Evolutionary conservation across 2,113 vertebrate species (phyloP).

Genomic region (Plecturocebus donacophilus): DNA sequence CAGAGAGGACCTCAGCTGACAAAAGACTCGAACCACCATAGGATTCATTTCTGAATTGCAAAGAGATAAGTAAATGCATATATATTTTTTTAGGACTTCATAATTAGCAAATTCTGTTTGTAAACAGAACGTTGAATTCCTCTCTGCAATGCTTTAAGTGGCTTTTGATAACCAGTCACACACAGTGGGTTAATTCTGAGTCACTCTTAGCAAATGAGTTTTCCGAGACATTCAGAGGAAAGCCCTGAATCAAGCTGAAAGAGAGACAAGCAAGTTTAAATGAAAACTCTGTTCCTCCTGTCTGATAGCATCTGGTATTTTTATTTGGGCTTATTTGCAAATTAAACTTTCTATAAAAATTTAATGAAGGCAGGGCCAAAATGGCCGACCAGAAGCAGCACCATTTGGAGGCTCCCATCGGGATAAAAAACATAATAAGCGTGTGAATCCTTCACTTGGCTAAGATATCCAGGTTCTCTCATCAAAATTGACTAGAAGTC

Average conservation of each 20-base stretch:
- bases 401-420: too few species aligned
- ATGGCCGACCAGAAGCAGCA: too few species aligned
- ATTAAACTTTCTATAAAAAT: constrained; percentile 56
- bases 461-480: too few species aligned
- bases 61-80: constrained; percentile 18
- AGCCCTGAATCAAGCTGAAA: constrained; percentile 35
- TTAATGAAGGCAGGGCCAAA: background rate
- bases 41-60: constrained; percentile 67
- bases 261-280: constrained; percentile 9
- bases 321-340: constrained; percentile 52
- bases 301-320: constrained; percentile 38
- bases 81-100: constrained; percentile 58
- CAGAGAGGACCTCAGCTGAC: constrained; percentile 53
- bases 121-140: constrained; percentile 51
- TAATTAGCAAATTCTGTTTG: constrained; percentile 67
- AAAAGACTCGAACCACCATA: constrained; percentile 16
- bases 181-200: constrained; percentile 16
- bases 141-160: constrained; percentile 21
- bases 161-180: constrained; percentile 55
- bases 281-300: constrained; percentile 18
- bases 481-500: too few species aligned
- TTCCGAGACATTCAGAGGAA: constrained; percentile 33
- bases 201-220: constrained; percentile 51
- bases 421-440: too few species aligned
- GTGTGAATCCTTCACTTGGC: too few species aligned